These are phyloP conservation scores for Chrysemys picta DNA, from an alignment of 2,113 vertebrate genomes.

Conservation along the genomic window DNA sequence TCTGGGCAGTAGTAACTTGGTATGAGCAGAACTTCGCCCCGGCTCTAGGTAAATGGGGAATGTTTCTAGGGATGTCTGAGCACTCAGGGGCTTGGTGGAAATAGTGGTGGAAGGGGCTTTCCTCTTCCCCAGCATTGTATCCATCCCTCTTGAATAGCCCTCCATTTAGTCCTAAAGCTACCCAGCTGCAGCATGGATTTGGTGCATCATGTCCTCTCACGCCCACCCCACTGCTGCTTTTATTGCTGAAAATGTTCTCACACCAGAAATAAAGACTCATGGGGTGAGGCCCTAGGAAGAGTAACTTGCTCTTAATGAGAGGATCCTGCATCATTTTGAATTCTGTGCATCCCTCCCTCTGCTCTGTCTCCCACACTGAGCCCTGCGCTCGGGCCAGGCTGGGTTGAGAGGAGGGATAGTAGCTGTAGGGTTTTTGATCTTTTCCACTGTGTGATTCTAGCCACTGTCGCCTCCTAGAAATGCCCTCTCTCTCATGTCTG, in stretches of 20 bases:
- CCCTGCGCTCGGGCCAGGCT: background rate
- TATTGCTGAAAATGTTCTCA: background rate
- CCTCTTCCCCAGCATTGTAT: background rate
- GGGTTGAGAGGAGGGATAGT: background rate
- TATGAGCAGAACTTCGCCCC: background rate
- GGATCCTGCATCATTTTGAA: background rate
- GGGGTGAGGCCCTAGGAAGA: background rate
- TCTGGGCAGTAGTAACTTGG: background rate
- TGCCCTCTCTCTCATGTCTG: background rate
- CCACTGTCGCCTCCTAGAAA: background rate
- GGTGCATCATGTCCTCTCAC: background rate
- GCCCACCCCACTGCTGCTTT: background rate
- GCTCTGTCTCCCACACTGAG: background rate
- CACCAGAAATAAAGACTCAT: background rate
- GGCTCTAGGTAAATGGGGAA: background rate
- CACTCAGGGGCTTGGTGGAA: background rate
- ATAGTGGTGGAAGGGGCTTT: background rate
- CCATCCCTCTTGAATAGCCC: background rate
- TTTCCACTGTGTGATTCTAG: background rate
- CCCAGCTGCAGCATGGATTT: background rate
- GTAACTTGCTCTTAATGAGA: background rate
- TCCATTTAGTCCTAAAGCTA: background rate
- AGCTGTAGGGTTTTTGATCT: background rate
- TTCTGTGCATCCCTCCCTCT: background rate
- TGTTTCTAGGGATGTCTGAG: background rate